Evolutionary conservation across 2,113 vertebrate species (phyloP), one percentile per base, ranked within the genome.

Genomic region (Syngnathus floridae): DNA sequence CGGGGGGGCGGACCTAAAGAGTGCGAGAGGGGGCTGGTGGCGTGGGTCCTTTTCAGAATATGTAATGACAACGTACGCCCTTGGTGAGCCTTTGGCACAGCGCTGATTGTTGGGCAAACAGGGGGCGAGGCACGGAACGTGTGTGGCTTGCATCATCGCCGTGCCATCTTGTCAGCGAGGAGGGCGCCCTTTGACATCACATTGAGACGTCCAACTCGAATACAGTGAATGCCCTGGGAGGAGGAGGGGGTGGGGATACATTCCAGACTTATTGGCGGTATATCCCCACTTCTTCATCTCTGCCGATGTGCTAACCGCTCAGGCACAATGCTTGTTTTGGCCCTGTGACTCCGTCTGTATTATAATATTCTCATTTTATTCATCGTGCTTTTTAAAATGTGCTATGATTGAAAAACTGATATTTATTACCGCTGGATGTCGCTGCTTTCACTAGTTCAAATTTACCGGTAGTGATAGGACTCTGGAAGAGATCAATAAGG

Each of bases 81-180:
- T 91, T 92, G 88, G 86, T 84, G 73, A 81, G 88, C 87, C 74
- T 77, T 90, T 91, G 92, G 93, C 68, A 84, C 58, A 1, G 84
- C 65, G 79, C 87, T 93, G 92, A 96, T 93, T 95, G 94, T 91
- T 88, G 77, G 88, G 90, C 90, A 91, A 90, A 91, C 89, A 88
- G 86, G 85, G 26, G 80, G 87, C 45, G 67, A 83, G 64, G 71
- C 76, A 80, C 78, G 83, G 82, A 74, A 84, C 35, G 11, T 70
- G 66, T 77, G 82, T 74, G 75, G 77, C 75, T 78, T 80, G 55
- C 69, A 83, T 81, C 85, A 82, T 82, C 80, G 71, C 49, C 82
- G 88, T 89, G 91, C 86, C 87, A 81, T 77, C 73, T 86, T 94
- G 93, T 93, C 93, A 90, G 71, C 63, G 70, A 78, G 79, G 86